phyloP scores from a whole-genome alignment of 2,888 invertebrate species.

The Ophion costatus region DNA sequence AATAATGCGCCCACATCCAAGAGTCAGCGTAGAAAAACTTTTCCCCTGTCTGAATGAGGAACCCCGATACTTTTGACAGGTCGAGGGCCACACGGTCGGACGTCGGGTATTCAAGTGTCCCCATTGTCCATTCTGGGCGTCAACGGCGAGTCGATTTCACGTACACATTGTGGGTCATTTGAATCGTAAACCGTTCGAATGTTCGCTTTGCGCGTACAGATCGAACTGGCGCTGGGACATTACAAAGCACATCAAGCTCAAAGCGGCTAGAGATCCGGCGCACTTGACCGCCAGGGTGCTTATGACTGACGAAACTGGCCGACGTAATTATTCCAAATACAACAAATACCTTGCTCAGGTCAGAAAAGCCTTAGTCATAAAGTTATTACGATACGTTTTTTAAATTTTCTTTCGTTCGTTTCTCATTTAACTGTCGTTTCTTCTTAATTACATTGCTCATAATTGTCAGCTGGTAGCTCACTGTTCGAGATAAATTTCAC shows the following conservation, averaged over 20 bases:
- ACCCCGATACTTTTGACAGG: conserved; percentile 75
- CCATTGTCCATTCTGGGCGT: conserved; percentile 96
- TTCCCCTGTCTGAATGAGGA: conserved; percentile 39
- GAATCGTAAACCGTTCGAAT: conserved; percentile 97
- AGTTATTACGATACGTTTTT: conserved; percentile 45
- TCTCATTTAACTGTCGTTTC: conserved; percentile 26
- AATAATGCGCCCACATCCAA: conserved; percentile 50
- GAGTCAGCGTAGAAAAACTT: conserved; percentile 44
- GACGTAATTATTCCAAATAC: conserved; percentile 96
- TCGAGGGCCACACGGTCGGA: conserved; percentile 77
- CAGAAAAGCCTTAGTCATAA: conserved; percentile 79
- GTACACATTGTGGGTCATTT: conserved; percentile 97
- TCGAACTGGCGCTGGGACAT: conserved; percentile 99
- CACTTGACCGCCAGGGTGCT: conserved; percentile 93
- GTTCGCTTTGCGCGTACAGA: conserved; percentile 96
- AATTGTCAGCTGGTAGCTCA: conserved; percentile 6
- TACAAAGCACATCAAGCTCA: conserved; percentile 96
- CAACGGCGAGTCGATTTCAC: conserved; percentile 96
- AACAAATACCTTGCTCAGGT: conserved; percentile 93
- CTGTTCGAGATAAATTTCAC: conserved; percentile 4
- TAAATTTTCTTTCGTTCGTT: conserved; percentile 24
- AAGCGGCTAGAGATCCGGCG: conserved; percentile 92
- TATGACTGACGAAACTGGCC: conserved; percentile 96
- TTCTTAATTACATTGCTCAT: neutral
- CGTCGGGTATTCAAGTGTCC: conserved; percentile 95